These are phyloP conservation scores for Zophobas morio DNA, from an alignment of 1,140 invertebrate genomes.

Conservation along the genomic window DNA sequence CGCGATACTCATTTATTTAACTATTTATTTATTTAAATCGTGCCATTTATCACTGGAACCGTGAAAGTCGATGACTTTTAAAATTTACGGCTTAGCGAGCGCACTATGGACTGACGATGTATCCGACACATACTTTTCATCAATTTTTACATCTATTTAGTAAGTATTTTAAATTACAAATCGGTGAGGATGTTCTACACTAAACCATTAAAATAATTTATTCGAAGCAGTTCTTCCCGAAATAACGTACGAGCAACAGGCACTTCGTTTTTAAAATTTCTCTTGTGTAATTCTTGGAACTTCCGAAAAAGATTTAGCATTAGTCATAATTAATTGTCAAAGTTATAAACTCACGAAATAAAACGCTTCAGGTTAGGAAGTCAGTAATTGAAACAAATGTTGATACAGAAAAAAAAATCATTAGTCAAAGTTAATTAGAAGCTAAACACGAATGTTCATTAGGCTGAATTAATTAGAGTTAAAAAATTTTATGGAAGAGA, in stretches of 20 bases:
- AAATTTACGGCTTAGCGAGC: constrained; percentile 4
- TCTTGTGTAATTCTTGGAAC: not conserved
- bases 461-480: constrained; percentile 25
- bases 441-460: constrained; percentile 35
- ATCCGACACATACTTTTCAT: constrained; percentile 12
- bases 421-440: constrained; percentile 41
- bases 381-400: constrained; percentile 30
- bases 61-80: constrained; percentile 5
- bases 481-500: constrained; percentile 23
- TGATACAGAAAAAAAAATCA: constrained; percentile 22
- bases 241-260: not conserved
- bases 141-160: not conserved
- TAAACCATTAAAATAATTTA: not conserved
- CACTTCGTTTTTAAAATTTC: not conserved
- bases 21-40: constrained; percentile 32
- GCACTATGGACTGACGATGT: not conserved
- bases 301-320: constrained; percentile 4
- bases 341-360: constrained; percentile 18
- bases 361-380: constrained; percentile 9
- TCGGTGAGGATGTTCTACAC: constrained; percentile 13
- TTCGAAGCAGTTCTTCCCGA: not conserved
- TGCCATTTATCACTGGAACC: constrained; percentile 20
- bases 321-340: constrained; percentile 22
- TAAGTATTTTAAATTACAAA: constrained; percentile 28
- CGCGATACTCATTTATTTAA: constrained; percentile 32